Evolutionary conservation across 92 coral and sea anemone genomes (phyloP).

Genomic region (Anthopleura xanthogrammica): DNA sequence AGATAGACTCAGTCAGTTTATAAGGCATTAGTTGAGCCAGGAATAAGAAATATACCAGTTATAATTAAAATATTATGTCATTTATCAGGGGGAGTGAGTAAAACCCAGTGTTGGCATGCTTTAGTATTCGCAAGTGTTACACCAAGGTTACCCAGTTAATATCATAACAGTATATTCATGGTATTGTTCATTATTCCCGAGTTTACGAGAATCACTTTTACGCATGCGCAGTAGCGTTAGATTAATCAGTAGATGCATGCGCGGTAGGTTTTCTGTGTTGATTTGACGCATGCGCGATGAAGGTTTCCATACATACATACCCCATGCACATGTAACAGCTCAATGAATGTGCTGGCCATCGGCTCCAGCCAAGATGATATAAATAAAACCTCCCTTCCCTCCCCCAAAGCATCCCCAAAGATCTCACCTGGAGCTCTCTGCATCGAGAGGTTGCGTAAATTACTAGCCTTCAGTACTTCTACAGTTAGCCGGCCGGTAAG

Average conservation of each 20-base stretch:
- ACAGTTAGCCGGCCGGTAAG: slow-evolving; percentile 96
- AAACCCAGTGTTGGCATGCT: too few relatives aligned
- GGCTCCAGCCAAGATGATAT: neutral
- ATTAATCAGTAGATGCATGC: neutral
- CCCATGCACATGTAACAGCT: neutral
- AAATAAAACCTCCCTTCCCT: neutral
- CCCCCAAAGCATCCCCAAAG: neutral
- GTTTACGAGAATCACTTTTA: neutral
- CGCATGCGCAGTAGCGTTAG: neutral
- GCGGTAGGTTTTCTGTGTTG: neutral
- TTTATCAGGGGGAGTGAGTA: neutral
- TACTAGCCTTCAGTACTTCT: slow-evolving; percentile 97
- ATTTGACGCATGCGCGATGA: neutral
- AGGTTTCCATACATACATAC: neutral
- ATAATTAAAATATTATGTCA: neutral
- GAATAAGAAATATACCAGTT: neutral
- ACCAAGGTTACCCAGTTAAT: too few relatives aligned
- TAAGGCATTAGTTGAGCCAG: slow-evolving; percentile 1
- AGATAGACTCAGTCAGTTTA: slow-evolving; percentile 3
- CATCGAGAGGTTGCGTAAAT: slow-evolving; percentile 91
- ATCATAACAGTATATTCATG: too few relatives aligned
- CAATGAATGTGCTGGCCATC: too few relatives aligned
- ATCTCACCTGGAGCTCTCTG: slow-evolving; percentile 97
- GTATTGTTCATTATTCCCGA: neutral
- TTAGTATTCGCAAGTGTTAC: too few relatives aligned